Percentiles rank a stretch among this genome's conserved stretches.
These are phyloP conservation scores for Takifugu ocellatus DNA, from an alignment of 2,797 vertebrate genomes.

Conservation along the genomic window DNA sequence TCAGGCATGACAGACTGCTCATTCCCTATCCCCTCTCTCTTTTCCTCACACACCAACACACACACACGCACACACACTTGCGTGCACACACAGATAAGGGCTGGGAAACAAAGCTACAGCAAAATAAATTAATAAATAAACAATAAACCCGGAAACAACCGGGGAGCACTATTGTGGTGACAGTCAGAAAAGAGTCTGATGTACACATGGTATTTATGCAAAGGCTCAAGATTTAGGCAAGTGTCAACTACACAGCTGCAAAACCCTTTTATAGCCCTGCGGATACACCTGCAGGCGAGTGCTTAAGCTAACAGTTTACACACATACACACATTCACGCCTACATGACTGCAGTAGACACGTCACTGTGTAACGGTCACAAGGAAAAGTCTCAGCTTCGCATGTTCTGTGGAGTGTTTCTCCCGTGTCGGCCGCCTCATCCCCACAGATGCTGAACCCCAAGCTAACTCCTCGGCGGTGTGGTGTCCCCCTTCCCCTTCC, in stretches of 20 bases:
- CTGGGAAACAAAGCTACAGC: slow-evolving; percentile 63
- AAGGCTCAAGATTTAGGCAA: slow-evolving; percentile 40
- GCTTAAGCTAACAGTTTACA: slow-evolving; percentile 1
- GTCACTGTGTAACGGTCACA: slow-evolving; percentile 5
- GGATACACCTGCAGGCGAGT: background rate
- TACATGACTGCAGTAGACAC: slow-evolving; percentile 42
- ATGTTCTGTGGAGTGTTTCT: slow-evolving; percentile 34
- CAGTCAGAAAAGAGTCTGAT: slow-evolving; percentile 49
- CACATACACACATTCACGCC: slow-evolving; percentile 21
- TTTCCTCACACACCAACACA: slow-evolving; percentile 6
- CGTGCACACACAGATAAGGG: slow-evolving; percentile 49
- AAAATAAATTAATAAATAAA: slow-evolving; percentile 26
- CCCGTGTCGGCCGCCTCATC: slow-evolving; percentile 27
- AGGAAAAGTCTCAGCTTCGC: slow-evolving; percentile 28
- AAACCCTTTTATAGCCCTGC: slow-evolving; percentile 49
- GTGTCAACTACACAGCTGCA: slow-evolving; percentile 42
- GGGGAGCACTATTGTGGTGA: slow-evolving; percentile 60
- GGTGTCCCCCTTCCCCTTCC: slow-evolving; percentile 22
- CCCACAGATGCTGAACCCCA: slow-evolving; percentile 41
- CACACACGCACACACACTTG: slow-evolving; percentile 15
- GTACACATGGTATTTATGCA: slow-evolving; percentile 57
- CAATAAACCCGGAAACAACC: slow-evolving; percentile 70
- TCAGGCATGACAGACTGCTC: slow-evolving; percentile 76
- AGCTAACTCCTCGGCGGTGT: slow-evolving; percentile 25
- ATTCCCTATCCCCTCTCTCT: slow-evolving; percentile 49